Base-by-base conservation (phyloP, 2,797 vertebrate genomes). In the Poecilia velifera region DNA sequence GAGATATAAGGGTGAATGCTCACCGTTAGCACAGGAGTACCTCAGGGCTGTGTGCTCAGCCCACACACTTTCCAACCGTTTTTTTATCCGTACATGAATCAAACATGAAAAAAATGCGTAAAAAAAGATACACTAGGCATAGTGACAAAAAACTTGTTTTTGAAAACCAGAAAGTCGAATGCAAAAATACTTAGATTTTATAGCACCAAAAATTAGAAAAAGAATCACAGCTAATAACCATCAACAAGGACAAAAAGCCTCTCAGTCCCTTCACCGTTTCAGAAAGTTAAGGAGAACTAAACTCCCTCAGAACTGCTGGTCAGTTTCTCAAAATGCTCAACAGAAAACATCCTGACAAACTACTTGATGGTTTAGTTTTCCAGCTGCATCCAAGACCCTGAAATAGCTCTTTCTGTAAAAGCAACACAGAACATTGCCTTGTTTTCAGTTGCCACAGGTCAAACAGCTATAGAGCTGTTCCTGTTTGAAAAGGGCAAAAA, bases 401-500 rank as follows among this genome's bases (percentile, higher is more conserved):
- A 64, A 34, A 64, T 18, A 34, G 13, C 59, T 34, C 59, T 34
- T 7, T 16, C 57, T 62, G 28, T 62, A 16, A 57, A 57, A 57
- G 20, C 25, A 57, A n/a, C 55, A 57, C 28, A 62, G 57, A 34
- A 62, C 22, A 3, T 13, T 34, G 57, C 4, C 31, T 18, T 31
- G 28, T 12, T n/a, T 28, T 57, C 9, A 57, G n/a, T 62, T 62
- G 28, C 57, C 55, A 57, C 3, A 12, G 8, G 34, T 22, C 62
- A 66, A 66, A 66, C 6, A 20, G 34, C 62, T 36, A 9, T 39
- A 39, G 6, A 9, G 3, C 2, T 3, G 28, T 66, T 22, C 6
- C 62, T 39, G 34, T 66, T 66, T 22, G 62, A 66, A 66, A 39
- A 36, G 62, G 34, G 34, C 62, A 66, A 39, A 66, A 66, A 66